Evolutionary conservation across 2,888 invertebrate genomes (phyloP), one percentile per base, ranked within the genome.

Genomic region (Euzophera pinguis): DNA sequence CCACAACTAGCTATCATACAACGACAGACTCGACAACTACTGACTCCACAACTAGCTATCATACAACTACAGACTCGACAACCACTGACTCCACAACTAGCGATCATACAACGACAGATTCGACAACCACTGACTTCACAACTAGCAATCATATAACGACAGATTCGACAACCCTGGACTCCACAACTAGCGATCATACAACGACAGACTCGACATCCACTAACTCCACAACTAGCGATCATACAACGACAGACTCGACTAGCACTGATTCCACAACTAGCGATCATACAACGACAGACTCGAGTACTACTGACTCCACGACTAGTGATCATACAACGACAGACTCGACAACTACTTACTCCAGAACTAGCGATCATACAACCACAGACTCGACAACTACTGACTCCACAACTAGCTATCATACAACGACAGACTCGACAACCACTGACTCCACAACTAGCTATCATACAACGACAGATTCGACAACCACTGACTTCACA

Each of bases 261-360:
- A 29, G 53, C 4, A 50, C 56, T n/a, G 56, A 56, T n/a, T 41
- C 57, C 3, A 54, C 47, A 1, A 47, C 53, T 1, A 43, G 42
- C 52, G 1, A 37, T 50, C 14, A 35, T 43, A 53, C 47, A 0
- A 47, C 51, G 9, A 47, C 51, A 10, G 47, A 22, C 16, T 56
- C 50, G 6, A 41, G 17, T 37, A 52, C 29, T 1, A 7, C 52
- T 5, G 52, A 6, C 3, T 38, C 50, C 1, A 51, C 53, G 0
- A 51, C 43, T 6, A 39, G 47, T 0, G 58, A 57, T 1, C 43
- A 52, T 0, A 16, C 49, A 14, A 39, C 53, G 3, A 39, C 53
- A 3, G 47, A 49, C 1, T 54, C 53, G 2, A 39, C 39, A 16
- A 14, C 14, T 14, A 16, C 39, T 10, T 7, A 14, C 9, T 14